Percentiles rank a stretch among this genome's conserved stretches.
These are phyloP conservation scores for Fulmarus glacialis DNA, from an alignment of 2,113 vertebrate species.

Conservation along the genomic window DNA sequence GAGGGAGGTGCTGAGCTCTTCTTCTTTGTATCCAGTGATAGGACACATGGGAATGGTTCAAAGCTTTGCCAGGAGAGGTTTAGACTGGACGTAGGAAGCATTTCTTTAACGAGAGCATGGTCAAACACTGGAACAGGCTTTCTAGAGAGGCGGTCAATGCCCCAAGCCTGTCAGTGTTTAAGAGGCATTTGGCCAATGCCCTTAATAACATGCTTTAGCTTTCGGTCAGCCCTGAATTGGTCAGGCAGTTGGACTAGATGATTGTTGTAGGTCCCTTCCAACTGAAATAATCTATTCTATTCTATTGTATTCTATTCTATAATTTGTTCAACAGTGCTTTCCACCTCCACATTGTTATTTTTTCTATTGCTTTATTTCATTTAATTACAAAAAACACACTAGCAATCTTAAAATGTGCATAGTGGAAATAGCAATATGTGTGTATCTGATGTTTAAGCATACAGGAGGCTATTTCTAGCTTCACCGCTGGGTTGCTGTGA, in stretches of 20 bases:
- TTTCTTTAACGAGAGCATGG: not conserved
- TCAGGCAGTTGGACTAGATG: not conserved
- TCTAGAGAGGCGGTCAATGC: fast-evolving
- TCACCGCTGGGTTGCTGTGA: not conserved
- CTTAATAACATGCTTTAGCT: not conserved
- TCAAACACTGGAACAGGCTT: not conserved
- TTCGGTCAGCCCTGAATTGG: not conserved
- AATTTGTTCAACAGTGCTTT: not conserved
- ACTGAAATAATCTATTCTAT: not conserved
- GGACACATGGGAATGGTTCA: no score
- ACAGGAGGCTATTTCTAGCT: not conserved
- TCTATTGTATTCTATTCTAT: not conserved
- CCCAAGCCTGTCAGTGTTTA: not conserved
- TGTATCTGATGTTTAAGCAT: not conserved
- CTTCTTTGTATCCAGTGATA: no score
- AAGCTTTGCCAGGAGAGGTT: no score
- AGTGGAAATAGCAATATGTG: not conserved
- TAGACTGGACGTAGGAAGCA: not conserved
- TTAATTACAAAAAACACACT: not conserved
- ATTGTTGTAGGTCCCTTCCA: fast-evolving
- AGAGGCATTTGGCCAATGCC: not conserved
- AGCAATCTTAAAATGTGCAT: not conserved
- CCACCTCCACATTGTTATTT: not conserved
- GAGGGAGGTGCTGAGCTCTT: no score
- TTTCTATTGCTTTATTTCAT: not conserved